Base-by-base conservation (phyloP, 2,797 vertebrate genomes). In the Periparus ater region DNA sequence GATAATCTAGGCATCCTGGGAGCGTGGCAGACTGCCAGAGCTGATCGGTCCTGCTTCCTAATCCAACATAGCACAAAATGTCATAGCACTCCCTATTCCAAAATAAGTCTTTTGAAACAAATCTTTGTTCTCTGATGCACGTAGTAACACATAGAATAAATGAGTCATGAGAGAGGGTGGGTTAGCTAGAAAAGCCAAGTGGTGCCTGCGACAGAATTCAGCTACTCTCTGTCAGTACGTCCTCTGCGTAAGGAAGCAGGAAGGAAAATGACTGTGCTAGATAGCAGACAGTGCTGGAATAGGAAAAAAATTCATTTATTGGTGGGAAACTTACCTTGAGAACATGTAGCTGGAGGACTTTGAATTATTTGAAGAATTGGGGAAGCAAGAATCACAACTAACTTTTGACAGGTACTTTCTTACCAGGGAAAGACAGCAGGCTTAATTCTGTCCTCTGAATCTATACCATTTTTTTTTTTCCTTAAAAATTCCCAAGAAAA, bases 221-320 rank as follows among this genome's bases (percentile, higher is more conserved):
- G 11, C 4, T 7, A 3, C 36, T 54, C 1, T 44, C 66, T 66
- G 27, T 8, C 42, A 84, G 45, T 54, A 36, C 1, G n/a, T 40
- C 6, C 11, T 54, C 25, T 68, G 11, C 0, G 0, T 62, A 78
- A 86, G 75, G 5, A 45, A 27, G 7, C 2, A 1, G 13, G 12
- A 48, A 77, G n/a, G 36, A 66, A 65, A 92, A 73, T 20, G 62
- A 32, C 11, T 34, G 5, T 27, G 10, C 22, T 50, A 80, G 51
- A 61, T 6, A 63, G 12, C 25, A 87, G 14, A 58, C 9, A 29
- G 21, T 78, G 6, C 7, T 84, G 62, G 12, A 13, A 29, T 8
- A 27, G 29, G 11, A 87, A 48, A 55, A 55, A 75, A 68, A 66
- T 1, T 25, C 1, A 38, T 70, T 85, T 62, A 32, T 29, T 53